Conservation (phyloP, 2,113 vertebrate genomes). For the Uropsilus gracilis region DNA sequence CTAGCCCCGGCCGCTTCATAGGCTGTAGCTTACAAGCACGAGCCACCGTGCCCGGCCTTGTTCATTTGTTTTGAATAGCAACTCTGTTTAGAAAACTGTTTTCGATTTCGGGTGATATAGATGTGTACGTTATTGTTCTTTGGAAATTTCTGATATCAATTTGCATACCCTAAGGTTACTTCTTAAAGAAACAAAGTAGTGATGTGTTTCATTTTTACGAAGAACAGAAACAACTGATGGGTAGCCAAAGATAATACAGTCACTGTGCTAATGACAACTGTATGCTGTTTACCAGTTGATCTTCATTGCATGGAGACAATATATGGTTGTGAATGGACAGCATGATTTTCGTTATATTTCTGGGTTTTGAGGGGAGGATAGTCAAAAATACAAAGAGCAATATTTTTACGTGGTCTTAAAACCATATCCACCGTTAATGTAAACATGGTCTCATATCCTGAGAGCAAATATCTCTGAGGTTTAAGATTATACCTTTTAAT, state of each 20-base stretch:
- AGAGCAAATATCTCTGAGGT: neutral
- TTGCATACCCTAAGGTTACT: neutral
- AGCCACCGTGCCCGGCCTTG: too few relatives aligned
- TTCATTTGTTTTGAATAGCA: neutral
- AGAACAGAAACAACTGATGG: neutral
- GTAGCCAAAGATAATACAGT: neutral
- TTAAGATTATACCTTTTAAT: neutral
- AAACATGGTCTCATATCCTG: neutral
- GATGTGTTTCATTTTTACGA: neutral
- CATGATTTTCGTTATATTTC: neutral
- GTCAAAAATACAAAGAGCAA: neutral
- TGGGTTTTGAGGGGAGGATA: neutral
- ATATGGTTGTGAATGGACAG: neutral
- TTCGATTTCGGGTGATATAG: neutral
- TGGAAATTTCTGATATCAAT: neutral
- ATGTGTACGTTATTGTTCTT: neutral
- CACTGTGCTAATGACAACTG: neutral
- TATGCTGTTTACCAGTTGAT: neutral
- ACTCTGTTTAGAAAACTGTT: neutral
- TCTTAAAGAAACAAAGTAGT: neutral
- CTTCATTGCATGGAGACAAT: neutral
- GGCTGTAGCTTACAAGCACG: too few relatives aligned
- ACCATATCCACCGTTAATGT: neutral
- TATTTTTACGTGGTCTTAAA: neutral
- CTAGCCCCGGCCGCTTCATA: too few relatives aligned